Evolutionary conservation across 2,888 invertebrate species (phyloP).

Genomic region (Trachelus troglodyta): DNA sequence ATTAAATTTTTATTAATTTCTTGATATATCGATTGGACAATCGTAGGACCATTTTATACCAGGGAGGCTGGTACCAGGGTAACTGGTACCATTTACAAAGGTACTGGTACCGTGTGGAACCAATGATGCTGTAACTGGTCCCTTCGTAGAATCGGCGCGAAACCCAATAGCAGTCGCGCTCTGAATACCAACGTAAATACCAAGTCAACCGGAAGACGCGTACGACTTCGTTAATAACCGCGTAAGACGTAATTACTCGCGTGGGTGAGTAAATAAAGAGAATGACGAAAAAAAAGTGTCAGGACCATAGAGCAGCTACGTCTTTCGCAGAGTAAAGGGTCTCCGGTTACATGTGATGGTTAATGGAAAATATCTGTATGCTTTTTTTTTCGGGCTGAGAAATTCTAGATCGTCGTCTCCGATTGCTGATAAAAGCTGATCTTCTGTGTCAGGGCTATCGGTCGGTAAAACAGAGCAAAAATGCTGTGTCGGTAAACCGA

Average conservation of each 20-base stretch:
- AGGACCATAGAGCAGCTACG: neutral
- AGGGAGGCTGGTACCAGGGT: neutral
- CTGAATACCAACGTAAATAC: constrained; percentile 3
- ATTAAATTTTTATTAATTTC: neutral
- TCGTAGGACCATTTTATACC: neutral
- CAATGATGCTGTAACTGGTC: neutral
- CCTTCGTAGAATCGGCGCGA: neutral
- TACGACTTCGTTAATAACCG: constrained; percentile 3
- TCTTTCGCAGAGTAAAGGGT: neutral
- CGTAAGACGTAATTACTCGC: neutral
- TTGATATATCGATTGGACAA: neutral
- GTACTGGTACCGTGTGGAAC: neutral
- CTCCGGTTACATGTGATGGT: neutral
- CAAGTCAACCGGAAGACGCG: constrained; percentile 2
- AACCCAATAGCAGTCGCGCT: neutral
- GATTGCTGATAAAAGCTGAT: neutral
- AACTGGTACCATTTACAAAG: neutral
- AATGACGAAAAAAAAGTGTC: neutral
- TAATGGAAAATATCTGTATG: neutral
- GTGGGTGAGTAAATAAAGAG: constrained; percentile 7
- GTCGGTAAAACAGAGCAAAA: neutral
- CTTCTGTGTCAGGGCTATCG: neutral
- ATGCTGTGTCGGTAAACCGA: neutral
- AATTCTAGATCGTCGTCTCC: neutral
- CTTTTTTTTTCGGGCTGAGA: neutral